These are phyloP conservation scores for Drosophila austrosaltans DNA, from an alignment of 2,888 invertebrate species.

Conservation along the genomic window DNA sequence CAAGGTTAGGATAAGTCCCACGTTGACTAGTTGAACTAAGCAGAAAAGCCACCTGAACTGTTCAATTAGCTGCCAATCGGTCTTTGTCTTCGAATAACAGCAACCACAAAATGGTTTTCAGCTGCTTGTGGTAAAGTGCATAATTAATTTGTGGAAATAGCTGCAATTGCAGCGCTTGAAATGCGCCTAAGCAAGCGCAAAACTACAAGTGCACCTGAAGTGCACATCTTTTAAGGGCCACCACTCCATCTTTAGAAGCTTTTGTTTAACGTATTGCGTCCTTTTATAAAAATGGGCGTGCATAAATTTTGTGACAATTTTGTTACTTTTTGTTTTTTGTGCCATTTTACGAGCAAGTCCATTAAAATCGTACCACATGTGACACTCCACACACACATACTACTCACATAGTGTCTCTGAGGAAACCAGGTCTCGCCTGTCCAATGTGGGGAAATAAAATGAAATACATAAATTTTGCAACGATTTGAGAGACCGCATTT, in stretches of 20 bases:
- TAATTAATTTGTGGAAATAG: slow-evolving; percentile 70
- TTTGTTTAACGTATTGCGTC: slow-evolving; percentile 56
- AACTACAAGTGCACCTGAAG: slow-evolving; percentile 45
- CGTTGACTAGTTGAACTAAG: not conserved
- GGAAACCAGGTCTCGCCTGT: slow-evolving; percentile 32
- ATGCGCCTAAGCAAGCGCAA: slow-evolving; percentile 46
- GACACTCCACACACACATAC: slow-evolving; percentile 41
- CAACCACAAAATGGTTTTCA: slow-evolving; percentile 56
- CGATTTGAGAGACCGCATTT: slow-evolving; percentile 82
- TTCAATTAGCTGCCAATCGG: slow-evolving; percentile 70
- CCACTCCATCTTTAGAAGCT: slow-evolving; percentile 14
- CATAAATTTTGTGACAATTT: slow-evolving; percentile 68
- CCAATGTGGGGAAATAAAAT: slow-evolving; percentile 73
- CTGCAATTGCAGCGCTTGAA: slow-evolving; percentile 46
- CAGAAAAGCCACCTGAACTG: slow-evolving; percentile 43
- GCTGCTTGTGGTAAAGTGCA: slow-evolving; percentile 47
- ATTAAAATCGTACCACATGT: slow-evolving; percentile 74
- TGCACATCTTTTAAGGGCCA: slow-evolving; percentile 31
- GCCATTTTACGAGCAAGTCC: slow-evolving; percentile 73
- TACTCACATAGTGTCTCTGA: slow-evolving; percentile 19
- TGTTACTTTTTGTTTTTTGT: slow-evolving; percentile 52
- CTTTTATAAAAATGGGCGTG: slow-evolving; percentile 61
- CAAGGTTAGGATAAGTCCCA: slow-evolving; percentile 30
- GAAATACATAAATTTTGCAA: slow-evolving; percentile 82
- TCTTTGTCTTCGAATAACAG: slow-evolving; percentile 33